Percentiles rank a stretch among this genome's conserved stretches.
Conservation (phyloP, 2,888 invertebrate genomes). For the Lasioglossum villosulum region DNA sequence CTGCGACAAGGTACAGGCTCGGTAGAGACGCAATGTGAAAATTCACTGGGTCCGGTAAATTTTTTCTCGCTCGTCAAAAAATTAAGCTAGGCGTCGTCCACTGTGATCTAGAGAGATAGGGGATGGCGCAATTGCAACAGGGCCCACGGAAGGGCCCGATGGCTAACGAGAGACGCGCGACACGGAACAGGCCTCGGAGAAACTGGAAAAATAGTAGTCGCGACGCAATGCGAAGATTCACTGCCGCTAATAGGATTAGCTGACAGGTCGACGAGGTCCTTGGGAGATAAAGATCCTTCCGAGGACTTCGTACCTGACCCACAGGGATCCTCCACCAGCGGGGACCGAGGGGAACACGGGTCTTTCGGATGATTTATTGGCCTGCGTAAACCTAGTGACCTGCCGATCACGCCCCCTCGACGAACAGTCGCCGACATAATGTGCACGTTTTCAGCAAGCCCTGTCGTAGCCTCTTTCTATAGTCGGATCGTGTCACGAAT, state of each 20-base stretch:
- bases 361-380: conserved; percentile 75
- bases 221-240: conserved; percentile 67
- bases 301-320: conserved; percentile 70
- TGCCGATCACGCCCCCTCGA: conserved; percentile 74
- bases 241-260: conserved; percentile 79
- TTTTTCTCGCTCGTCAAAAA: conserved; percentile 2
- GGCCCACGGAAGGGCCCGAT: background rate
- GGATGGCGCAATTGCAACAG: conserved; percentile 7
- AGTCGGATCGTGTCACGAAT: conserved; percentile 37
- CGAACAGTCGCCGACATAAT: conserved; percentile 59
- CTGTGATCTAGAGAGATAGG: conserved; percentile 11
- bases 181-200: background rate
- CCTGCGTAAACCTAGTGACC: conserved; percentile 77
- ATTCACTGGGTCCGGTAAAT: background rate
- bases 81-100: conserved; percentile 5
- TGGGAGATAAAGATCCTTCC: conserved; percentile 68
- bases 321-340: background rate
- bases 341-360: conserved; percentile 5
- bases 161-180: background rate
- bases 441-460: conserved; percentile 17
- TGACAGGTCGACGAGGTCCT: conserved; percentile 75
- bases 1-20: background rate
- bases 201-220: conserved; percentile 62
- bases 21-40: background rate
- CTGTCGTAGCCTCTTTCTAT: background rate